A percentile compares a stretch with the other conserved stretches of the same genome.
Evolutionary conservation across 2,797 vertebrate species (phyloP).

Genomic region (Masticophis lateralis): DNA sequence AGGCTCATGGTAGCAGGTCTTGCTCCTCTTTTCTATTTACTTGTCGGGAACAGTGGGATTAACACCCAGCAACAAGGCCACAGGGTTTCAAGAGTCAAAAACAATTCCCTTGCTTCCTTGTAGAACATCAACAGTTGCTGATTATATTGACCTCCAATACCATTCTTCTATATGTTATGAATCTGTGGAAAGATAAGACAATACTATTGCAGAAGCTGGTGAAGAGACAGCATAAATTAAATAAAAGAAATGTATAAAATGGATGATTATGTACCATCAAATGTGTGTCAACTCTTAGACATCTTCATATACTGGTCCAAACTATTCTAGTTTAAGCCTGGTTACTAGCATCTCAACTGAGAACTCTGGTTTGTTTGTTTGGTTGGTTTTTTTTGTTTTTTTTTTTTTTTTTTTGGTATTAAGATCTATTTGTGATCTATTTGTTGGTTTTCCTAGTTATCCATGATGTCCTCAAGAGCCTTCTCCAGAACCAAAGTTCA

Average conservation of each 20-base stretch:
- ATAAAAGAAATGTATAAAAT: not conserved
- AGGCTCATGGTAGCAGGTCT: not conserved
- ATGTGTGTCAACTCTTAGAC: not conserved
- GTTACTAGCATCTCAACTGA: not conserved
- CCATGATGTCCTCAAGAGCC: not conserved
- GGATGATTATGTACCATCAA: not conserved
- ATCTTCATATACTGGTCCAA: not conserved
- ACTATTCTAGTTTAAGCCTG: too few species aligned
- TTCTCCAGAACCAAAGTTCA: not conserved
- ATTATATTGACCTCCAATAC: not conserved
- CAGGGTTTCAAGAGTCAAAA: not conserved
- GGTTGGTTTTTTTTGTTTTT: too few species aligned
- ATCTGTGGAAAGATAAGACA: not conserved
- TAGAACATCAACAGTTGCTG: not conserved
- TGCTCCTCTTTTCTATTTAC: not conserved
- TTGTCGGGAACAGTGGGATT: not conserved
- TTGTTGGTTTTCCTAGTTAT: not conserved
- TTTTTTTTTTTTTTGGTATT: not conserved
- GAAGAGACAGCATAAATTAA: not conserved
- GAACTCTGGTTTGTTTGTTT: not conserved
- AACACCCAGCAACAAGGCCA: not conserved
- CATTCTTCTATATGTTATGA: not conserved
- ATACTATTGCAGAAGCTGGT: not conserved
- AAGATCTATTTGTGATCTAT: not conserved
- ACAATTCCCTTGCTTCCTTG: not conserved